These are phyloP conservation scores for Styela plicata DNA, from an alignment of 23 tunicate genomes.

Conservation along the genomic window DNA sequence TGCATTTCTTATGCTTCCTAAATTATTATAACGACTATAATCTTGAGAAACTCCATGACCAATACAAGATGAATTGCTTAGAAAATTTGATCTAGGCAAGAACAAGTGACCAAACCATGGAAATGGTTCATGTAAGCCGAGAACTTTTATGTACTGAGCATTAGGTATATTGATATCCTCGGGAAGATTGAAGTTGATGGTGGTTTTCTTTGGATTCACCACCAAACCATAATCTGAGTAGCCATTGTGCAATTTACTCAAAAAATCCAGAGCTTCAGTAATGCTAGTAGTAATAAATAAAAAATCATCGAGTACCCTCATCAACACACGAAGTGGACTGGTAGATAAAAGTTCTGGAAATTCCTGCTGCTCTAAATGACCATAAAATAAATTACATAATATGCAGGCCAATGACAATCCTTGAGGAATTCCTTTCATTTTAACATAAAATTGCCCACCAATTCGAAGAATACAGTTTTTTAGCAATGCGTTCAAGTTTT, in stretches of 20 bases:
- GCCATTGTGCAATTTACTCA: constrained; percentile 10
- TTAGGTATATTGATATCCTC: neutral
- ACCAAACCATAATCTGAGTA: constrained; percentile 22
- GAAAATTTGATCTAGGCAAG: neutral
- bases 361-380: constrained; percentile 22
- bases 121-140: constrained; percentile 11
- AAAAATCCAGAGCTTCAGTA: constrained; percentile 11
- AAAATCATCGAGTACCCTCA: constrained; percentile 29
- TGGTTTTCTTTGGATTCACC: neutral
- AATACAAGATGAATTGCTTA: neutral
- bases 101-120: constrained; percentile 36
- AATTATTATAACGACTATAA: neutral
- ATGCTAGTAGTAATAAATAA: constrained; percentile 17
- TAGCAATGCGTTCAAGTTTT: neutral
- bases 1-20: neutral
- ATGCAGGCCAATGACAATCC: constrained; percentile 22
- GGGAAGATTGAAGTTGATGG: constrained; percentile 11
- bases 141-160: neutral
- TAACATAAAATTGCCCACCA: constrained; percentile 3
- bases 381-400: constrained; percentile 26
- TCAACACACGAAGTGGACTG: neutral
- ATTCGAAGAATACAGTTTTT: neutral
- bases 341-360: constrained; percentile 3
- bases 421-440: constrained; percentile 24
- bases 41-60: constrained; percentile 16